Conservation (phyloP, 1,140 invertebrate species). For the Drosophila persimilis region DNA sequence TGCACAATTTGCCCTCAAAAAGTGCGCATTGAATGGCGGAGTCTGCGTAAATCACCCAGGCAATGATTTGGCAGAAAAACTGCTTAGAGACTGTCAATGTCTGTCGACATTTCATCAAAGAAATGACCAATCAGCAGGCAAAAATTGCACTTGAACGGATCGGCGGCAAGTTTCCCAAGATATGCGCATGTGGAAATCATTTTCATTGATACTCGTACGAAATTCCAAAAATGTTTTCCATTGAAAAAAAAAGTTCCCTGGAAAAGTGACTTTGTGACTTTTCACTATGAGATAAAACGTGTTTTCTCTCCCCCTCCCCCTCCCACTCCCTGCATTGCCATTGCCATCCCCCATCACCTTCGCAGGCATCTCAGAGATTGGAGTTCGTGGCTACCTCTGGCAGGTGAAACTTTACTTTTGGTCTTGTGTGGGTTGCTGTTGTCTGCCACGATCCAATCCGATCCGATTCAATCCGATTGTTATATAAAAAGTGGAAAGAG, state of each 20-base stretch:
- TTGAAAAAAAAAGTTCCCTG: constrained; percentile 37
- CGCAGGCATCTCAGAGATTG: constrained; percentile 17
- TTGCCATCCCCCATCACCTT: constrained; percentile 13
- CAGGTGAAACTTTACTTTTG: constrained; percentile 40
- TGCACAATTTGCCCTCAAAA: constrained; percentile 29
- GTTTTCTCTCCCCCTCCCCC: constrained; percentile 48
- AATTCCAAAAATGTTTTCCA: constrained; percentile 38
- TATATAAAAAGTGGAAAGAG: constrained; percentile 58
- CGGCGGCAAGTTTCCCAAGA: constrained; percentile 27
- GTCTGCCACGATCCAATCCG: constrained; percentile 26
- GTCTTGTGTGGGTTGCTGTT: constrained; percentile 38
- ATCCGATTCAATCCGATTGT: constrained; percentile 41
- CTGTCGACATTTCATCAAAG: constrained; percentile 38
- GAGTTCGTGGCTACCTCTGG: constrained; percentile 44
- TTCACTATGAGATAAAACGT: constrained; percentile 70
- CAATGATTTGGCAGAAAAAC: constrained; percentile 44
- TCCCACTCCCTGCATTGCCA: too few species aligned
- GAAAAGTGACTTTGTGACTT: constrained; percentile 70
- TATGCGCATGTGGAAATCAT: constrained; percentile 12
- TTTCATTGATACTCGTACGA: constrained; percentile 10
- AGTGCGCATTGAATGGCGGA: constrained; percentile 4
- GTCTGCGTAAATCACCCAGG: constrained; percentile 12
- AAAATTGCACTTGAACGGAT: constrained; percentile 36
- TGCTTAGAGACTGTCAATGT: constrained; percentile 42
- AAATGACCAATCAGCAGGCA: constrained; percentile 36